phyloP scores from a whole-genome alignment of 2,888 invertebrate genomes.

The Metacarcinus magister region DNA sequence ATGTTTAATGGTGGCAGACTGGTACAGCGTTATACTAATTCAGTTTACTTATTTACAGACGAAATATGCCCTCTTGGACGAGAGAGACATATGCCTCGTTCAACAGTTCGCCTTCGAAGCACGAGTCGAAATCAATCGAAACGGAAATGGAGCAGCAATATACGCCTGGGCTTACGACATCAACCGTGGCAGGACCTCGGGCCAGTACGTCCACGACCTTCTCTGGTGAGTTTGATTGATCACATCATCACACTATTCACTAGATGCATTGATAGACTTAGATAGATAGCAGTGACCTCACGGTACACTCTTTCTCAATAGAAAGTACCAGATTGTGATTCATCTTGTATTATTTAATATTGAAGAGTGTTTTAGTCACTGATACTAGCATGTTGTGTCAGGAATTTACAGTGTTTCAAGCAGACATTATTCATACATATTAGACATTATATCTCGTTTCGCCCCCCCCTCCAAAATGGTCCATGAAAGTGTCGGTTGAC shows the following conservation, averaged over 20 bases:
- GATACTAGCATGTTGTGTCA: no score
- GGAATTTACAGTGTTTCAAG: no score
- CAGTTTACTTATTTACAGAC: slow-evolving; percentile 84
- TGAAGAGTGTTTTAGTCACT: no score
- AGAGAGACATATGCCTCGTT: slow-evolving; percentile 85
- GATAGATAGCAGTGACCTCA: no score
- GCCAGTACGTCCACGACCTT: slow-evolving; percentile 85
- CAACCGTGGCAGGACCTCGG: slow-evolving; percentile 84
- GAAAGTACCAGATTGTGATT: no score
- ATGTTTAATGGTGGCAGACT: background rate
- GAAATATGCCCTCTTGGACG: slow-evolving; percentile 86
- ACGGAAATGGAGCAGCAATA: slow-evolving; percentile 86
- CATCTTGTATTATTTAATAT: no score
- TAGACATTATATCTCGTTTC: no score
- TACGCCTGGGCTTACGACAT: slow-evolving; percentile 86
- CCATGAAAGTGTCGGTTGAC: no score
- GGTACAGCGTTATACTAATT: background rate
- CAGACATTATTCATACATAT: no score
- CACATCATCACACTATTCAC: background rate
- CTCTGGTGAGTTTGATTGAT: slow-evolving; percentile 84
- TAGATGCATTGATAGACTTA: no score
- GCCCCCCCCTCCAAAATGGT: no score
- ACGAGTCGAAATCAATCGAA: slow-evolving; percentile 85
- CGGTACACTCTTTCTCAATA: no score
- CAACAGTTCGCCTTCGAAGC: slow-evolving; percentile 86